Evolutionary conservation across 1,140 invertebrate species (phyloP).

Genomic region (Paracyclopina nana): DNA sequence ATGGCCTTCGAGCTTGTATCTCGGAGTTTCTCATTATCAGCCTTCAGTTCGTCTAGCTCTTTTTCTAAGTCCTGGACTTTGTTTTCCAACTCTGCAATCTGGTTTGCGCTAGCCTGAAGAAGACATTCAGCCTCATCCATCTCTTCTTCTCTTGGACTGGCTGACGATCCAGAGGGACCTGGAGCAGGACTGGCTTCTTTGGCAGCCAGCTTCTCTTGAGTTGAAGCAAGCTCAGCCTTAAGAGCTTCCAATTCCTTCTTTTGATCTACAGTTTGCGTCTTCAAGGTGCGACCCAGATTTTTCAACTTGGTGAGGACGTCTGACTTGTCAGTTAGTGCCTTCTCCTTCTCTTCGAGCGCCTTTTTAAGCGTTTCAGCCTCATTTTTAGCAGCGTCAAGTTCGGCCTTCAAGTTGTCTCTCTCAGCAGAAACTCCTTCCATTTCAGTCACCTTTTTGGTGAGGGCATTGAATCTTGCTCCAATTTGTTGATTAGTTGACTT

Average conservation of each 20-base stretch:
- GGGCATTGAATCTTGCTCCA: neutral
- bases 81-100: constrained; percentile 1
- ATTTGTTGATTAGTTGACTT: neutral
- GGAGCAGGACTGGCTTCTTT: too few relatives aligned
- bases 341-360: neutral
- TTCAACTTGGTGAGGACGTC: neutral
- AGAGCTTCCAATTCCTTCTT: constrained; percentile 4
- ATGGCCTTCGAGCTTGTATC: too few relatives aligned
- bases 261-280: neutral
- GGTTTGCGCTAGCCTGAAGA: neutral
- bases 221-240: neutral
- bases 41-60: constrained; percentile 4
- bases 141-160: neutral
- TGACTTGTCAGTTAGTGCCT: neutral
- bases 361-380: neutral
- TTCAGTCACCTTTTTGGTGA: neutral
- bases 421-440: neutral
- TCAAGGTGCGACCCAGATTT: neutral
- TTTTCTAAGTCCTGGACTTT: neutral
- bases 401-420: neutral
- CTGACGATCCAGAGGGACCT: neutral
- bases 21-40: neutral
- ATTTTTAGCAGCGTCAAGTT: neutral
- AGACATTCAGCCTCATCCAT: neutral
- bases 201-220: neutral